phyloP scores from a whole-genome alignment of 2,888 invertebrate species.

The Thereva unica region DNA sequence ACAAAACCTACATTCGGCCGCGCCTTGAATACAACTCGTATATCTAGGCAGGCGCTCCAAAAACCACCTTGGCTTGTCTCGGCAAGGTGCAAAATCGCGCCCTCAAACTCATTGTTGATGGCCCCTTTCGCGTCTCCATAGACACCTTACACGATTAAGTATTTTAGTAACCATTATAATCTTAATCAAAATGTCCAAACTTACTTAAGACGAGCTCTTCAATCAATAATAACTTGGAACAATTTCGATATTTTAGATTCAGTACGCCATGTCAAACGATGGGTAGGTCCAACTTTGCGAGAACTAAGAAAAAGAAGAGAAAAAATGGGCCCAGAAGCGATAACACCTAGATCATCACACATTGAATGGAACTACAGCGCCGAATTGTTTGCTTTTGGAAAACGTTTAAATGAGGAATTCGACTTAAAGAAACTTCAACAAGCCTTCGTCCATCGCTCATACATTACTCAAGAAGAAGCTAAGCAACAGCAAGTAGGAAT shows the following conservation, averaged over 20 bases:
- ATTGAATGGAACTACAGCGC: conserved; percentile 88
- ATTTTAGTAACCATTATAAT: neutral
- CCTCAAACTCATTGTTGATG: no score
- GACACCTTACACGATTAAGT: no score
- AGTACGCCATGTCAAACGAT: conserved; percentile 59
- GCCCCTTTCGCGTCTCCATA: no score
- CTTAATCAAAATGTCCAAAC: neutral
- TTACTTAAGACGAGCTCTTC: neutral
- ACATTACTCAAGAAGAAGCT: conserved; percentile 71
- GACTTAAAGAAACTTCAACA: conserved; percentile 68
- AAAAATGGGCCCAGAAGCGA: conserved; percentile 63
- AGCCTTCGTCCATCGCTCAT: conserved; percentile 82
- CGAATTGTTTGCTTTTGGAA: conserved; percentile 86
- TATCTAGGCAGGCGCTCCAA: no score
- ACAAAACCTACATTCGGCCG: no score
- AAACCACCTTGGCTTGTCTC: no score
- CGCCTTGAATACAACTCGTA: no score
- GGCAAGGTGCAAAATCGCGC: no score
- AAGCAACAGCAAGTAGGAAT: conserved; percentile 73
- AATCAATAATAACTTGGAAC: neutral
- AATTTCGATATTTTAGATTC: conserved; percentile 26
- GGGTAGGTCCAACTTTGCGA: conserved; percentile 70
- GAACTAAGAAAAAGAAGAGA: conserved; percentile 65
- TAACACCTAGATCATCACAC: conserved; percentile 64
- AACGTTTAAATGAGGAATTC: conserved; percentile 83